These are phyloP conservation scores for Crypturellus undulatus DNA, from an alignment of 2,113 vertebrate genomes.

Conservation along the genomic window DNA sequence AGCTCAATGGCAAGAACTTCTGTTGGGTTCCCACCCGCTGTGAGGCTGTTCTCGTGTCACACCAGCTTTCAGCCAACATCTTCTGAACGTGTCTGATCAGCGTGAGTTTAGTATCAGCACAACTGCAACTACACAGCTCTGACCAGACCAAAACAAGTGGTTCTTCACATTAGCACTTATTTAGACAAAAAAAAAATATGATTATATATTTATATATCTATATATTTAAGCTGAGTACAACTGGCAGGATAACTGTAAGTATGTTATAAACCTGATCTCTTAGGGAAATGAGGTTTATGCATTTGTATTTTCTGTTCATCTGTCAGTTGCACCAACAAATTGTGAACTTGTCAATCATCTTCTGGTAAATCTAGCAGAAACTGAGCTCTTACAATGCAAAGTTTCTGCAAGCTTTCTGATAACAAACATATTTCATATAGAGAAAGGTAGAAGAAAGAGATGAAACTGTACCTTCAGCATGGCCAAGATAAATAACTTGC, in stretches of 20 bases:
- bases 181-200: background rate
- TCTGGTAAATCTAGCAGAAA: background rate
- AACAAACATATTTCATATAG: background rate
- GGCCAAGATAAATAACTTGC: background rate
- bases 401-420: background rate
- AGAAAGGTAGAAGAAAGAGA: background rate
- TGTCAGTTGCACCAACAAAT: background rate
- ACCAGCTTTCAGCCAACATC: background rate
- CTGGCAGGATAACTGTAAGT: background rate
- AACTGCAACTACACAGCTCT: background rate
- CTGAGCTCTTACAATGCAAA: rapidly evolving
- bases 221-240: background rate
- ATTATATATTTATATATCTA: too few relatives aligned
- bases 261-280: background rate
- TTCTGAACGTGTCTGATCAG: background rate
- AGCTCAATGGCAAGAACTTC: background rate
- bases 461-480: background rate
- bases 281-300: background rate
- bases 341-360: background rate
- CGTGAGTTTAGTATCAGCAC: background rate
- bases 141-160: background rate
- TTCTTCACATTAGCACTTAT: rapidly evolving
- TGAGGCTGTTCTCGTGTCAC: background rate
- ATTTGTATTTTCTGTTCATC: background rate
- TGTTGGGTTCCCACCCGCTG: background rate